Percentiles rank a stretch among this genome's conserved stretches.
Evolutionary conservation across 1,140 invertebrate species (phyloP).

Genomic region (Plectrocnemia conspersa): DNA sequence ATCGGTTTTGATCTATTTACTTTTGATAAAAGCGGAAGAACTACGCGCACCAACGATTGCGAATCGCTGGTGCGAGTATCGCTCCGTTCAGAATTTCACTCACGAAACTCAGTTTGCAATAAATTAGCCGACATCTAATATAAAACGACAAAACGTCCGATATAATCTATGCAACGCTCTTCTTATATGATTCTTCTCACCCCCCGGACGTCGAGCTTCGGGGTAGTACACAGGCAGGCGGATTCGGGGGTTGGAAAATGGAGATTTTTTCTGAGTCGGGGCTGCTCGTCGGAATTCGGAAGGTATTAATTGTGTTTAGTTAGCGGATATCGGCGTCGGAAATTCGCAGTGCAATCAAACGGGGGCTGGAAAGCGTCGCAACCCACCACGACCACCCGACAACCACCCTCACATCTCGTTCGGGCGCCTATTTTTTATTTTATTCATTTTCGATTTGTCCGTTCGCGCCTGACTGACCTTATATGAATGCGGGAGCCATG

Average conservation of each 20-base stretch:
- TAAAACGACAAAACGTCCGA: slow-evolving; percentile 37
- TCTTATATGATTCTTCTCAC: slow-evolving; percentile 33
- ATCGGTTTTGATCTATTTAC: too few relatives aligned
- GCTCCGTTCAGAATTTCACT: slow-evolving; percentile 35
- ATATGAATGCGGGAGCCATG: slow-evolving; percentile 11
- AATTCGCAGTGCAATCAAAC: slow-evolving; percentile 56
- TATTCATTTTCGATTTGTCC: slow-evolving; percentile 7
- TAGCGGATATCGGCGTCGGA: slow-evolving; percentile 54
- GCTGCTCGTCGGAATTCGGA: slow-evolving; percentile 18
- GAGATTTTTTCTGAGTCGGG: slow-evolving; percentile 14
- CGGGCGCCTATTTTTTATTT: not conserved
- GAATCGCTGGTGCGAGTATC: too few relatives aligned
- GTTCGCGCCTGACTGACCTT: not conserved
- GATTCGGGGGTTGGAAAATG: slow-evolving; percentile 25
- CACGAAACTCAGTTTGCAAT: slow-evolving; percentile 37
- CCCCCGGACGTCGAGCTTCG: slow-evolving; percentile 8
- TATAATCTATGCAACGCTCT: slow-evolving; percentile 35
- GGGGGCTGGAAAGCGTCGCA: slow-evolving; percentile 36
- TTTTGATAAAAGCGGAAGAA: too few relatives aligned
- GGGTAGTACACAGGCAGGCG: slow-evolving; percentile 15
- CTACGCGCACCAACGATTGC: too few relatives aligned
- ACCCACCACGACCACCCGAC: slow-evolving; percentile 14
- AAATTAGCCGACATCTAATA: slow-evolving; percentile 37
- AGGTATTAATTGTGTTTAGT: slow-evolving; percentile 55
- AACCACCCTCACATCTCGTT: slow-evolving; percentile 4